Percentiles rank a stretch among this genome's conserved stretches.
Evolutionary conservation across 30 jellyfish, hydroid and myxozoan genomes (phyloP).

Genomic region (Aurelia aurita complex sp. Pacific): DNA sequence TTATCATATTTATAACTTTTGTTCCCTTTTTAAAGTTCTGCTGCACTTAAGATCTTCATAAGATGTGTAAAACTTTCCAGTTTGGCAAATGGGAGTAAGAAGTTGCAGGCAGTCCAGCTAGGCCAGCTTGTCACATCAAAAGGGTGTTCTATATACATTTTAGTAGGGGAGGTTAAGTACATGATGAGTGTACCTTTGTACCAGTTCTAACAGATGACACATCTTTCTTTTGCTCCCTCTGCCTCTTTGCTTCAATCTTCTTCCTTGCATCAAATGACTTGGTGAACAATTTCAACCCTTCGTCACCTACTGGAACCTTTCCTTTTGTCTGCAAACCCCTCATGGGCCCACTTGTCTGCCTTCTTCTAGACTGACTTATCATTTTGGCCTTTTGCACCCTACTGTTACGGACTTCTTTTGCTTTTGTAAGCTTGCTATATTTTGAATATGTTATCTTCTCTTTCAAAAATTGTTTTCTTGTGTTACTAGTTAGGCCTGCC

Average conservation of each 20-base stretch:
- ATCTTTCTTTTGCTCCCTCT: constrained; percentile 5
- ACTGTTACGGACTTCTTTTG: not conserved
- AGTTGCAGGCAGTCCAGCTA: no score
- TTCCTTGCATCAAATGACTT: constrained; percentile 86
- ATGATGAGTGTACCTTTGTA: constrained; percentile 11
- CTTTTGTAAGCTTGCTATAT: not conserved
- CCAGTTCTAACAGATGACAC: constrained; percentile 2
- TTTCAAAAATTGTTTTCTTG: no score
- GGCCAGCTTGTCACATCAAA: no score
- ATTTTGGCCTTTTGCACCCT: not conserved
- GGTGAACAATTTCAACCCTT: constrained; percentile 58
- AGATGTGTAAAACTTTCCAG: no score
- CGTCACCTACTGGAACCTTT: not conserved
- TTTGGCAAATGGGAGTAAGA: no score
- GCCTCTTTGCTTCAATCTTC: constrained; percentile 63
- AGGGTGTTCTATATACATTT: no score
- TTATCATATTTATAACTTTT: no score
- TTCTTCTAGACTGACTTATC: not conserved
- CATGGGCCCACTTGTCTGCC: not conserved
- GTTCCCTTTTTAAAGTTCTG: no score
- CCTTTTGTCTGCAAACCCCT: constrained; percentile 6
- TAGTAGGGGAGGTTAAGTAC: no score
- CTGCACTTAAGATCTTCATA: no score
- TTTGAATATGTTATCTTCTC: not conserved
- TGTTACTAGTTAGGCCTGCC: no score